phyloP scores from a whole-genome alignment of 2,113 vertebrate genomes.

The Thalassarche chlororhynchos region DNA sequence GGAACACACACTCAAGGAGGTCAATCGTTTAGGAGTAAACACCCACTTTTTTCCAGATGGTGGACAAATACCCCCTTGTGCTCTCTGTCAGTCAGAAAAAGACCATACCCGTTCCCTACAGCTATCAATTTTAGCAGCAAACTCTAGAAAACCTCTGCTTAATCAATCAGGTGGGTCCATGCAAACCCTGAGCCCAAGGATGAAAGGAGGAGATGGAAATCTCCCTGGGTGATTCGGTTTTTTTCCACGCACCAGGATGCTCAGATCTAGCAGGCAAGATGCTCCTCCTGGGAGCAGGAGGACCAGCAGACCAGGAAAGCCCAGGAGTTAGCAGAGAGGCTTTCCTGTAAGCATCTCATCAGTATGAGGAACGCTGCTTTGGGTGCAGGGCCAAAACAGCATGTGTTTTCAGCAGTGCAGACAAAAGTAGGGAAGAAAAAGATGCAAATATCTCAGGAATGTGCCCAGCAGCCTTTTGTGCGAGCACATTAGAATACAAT shows the following conservation, averaged over 20 bases:
- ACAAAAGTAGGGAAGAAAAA: slow-evolving; percentile 33
- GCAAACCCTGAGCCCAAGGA: neutral
- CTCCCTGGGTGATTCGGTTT: neutral
- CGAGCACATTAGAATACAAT: slow-evolving; percentile 59
- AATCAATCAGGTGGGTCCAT: neutral
- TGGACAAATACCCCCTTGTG: too few species aligned
- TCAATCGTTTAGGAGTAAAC: neutral
- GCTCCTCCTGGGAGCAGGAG: neutral
- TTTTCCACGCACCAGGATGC: neutral
- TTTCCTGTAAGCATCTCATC: neutral
- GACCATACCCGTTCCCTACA: neutral
- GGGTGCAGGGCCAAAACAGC: neutral
- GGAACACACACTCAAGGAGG: neutral
- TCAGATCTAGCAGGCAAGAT: neutral
- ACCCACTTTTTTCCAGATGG: neutral
- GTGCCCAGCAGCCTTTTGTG: slow-evolving; percentile 35
- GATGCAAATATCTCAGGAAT: slow-evolving; percentile 41
- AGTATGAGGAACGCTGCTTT: neutral
- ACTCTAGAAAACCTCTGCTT: neutral
- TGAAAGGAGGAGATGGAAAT: neutral
- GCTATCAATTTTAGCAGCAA: neutral
- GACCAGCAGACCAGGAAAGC: neutral
- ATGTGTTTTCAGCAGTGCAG: neutral
- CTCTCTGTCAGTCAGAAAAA: neutral
- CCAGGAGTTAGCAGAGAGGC: neutral